Evolutionary conservation across 2,888 invertebrate species (phyloP).

Genomic region (Torymus aiolomorphi): DNA sequence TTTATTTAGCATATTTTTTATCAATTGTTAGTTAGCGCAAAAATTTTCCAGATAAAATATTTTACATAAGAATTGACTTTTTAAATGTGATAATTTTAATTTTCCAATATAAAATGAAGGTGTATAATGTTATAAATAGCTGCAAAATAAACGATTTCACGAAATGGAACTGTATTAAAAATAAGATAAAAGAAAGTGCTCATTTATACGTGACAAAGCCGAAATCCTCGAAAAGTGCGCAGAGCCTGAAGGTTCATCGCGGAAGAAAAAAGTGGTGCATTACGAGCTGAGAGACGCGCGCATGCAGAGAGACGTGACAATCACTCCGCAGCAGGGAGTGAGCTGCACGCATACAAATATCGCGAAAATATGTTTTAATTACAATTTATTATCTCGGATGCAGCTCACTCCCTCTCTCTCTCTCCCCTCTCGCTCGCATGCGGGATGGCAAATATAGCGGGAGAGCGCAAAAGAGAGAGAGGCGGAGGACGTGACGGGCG

Average conservation of each 20-base stretch:
- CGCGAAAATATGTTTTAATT: conserved; percentile 47
- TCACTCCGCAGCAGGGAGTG: background rate
- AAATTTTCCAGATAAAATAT: no score
- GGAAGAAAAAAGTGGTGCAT: conserved; percentile 7
- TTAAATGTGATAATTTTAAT: no score
- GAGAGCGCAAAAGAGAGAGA: background rate
- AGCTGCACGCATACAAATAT: conserved; percentile 9
- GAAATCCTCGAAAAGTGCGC: background rate
- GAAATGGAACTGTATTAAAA: background rate
- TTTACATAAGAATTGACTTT: no score
- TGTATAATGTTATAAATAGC: no score
- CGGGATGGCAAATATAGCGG: conserved; percentile 7
- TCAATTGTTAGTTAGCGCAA: no score
- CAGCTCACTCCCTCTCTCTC: background rate
- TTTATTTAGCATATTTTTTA: no score
- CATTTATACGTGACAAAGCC: background rate
- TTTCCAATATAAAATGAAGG: no score
- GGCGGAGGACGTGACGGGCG: background rate
- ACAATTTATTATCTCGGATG: conserved; percentile 41
- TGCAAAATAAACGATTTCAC: no score
- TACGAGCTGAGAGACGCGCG: no score
- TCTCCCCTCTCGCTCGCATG: background rate
- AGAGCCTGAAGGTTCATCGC: conserved; percentile 59
- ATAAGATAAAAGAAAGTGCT: background rate
- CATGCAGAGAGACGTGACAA: no score